These are phyloP conservation scores for Polymixis flavicincta DNA, from an alignment of 2,888 invertebrate genomes.

Conservation along the genomic window DNA sequence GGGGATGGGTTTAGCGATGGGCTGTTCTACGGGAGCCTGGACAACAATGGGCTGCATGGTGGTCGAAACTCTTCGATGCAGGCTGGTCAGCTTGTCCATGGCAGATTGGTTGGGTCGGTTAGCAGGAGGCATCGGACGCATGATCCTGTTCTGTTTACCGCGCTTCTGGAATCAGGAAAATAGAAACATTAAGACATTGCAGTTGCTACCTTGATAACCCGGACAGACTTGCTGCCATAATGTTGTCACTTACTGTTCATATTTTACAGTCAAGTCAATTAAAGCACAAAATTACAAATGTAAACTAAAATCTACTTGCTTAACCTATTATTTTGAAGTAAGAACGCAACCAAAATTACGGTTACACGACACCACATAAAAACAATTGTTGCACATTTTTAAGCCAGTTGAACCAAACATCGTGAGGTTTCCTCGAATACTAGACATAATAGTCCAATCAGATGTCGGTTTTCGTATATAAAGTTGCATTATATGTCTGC, in stretches of 20 bases:
- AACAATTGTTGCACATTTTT: constrained; percentile 49
- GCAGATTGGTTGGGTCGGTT: constrained; percentile 82
- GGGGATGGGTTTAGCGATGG: constrained; percentile 71
- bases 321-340: constrained; percentile 3
- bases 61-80: constrained; percentile 79
- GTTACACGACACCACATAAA: constrained; percentile 29
- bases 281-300: background rate
- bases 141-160: constrained; percentile 88
- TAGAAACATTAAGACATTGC: background rate
- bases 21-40: constrained; percentile 75
- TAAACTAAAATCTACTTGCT: constrained; percentile 6
- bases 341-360: constrained; percentile 32
- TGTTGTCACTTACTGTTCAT: background rate
- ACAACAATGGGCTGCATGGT: constrained; percentile 86
- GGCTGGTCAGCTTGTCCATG: constrained; percentile 82
- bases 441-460: constrained; percentile 47
- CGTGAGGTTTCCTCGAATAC: constrained; percentile 39
- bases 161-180: constrained; percentile 83
- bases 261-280: background rate
- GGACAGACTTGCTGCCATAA: background rate
- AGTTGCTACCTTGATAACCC: background rate
- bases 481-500: constrained; percentile 39
- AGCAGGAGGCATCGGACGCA: constrained; percentile 81
- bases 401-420: constrained; percentile 42
- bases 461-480: constrained; percentile 40